Percentiles rank a stretch among this genome's conserved stretches.
phyloP scores from a whole-genome alignment of 2,888 invertebrate genomes.

The Tyria jacobaeae region DNA sequence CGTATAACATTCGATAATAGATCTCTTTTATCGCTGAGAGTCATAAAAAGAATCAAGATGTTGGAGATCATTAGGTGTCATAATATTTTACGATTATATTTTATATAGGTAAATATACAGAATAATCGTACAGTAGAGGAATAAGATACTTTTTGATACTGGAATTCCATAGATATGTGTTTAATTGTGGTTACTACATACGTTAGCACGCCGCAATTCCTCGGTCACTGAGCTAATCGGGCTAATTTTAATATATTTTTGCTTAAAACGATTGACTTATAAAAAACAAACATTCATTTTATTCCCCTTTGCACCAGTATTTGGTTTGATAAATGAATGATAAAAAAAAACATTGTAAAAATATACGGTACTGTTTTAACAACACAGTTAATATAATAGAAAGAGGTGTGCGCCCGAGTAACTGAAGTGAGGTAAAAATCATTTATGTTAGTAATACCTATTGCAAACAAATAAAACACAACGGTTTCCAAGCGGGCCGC shows the following conservation, averaged over 20 bases:
- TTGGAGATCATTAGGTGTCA: too few species aligned
- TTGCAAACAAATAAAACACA: slow-evolving; percentile 34
- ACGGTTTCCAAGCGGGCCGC: slow-evolving; percentile 16
- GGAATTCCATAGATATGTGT: background rate
- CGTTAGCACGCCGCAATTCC: background rate
- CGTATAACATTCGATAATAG: background rate
- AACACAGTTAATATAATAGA: slow-evolving; percentile 20
- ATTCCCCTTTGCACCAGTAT: background rate
- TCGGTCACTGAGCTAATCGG: too few species aligned
- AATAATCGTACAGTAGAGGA: background rate
- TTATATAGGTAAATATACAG: too few species aligned
- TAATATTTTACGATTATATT: background rate
- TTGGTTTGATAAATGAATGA: background rate
- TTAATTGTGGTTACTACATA: background rate
- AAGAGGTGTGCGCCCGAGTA: slow-evolving; percentile 16
- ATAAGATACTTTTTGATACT: background rate
- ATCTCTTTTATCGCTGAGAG: background rate
- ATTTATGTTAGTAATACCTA: slow-evolving; percentile 23
- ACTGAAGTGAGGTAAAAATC: slow-evolving; percentile 17
- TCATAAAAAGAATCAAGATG: background rate
- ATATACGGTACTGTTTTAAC: too few species aligned
- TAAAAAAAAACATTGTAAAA: too few species aligned
- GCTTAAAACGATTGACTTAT: background rate
- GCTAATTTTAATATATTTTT: background rate
- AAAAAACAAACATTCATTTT: background rate